phyloP scores from a whole-genome alignment of 2,888 invertebrate genomes.

The Liodrosophila aerea region DNA sequence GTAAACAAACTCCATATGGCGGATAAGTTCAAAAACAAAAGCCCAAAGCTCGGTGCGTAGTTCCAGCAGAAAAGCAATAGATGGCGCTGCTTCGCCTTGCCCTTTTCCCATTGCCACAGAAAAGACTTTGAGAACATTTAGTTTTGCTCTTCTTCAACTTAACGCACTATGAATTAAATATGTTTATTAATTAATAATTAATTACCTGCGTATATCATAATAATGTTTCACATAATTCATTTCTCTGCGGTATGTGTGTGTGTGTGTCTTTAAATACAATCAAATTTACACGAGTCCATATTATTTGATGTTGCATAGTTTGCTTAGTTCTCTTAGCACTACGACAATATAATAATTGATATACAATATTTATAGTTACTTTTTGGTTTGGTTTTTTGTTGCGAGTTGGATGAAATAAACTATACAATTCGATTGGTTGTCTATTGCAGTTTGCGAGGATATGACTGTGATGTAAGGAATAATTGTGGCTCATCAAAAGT shows the following conservation, averaged over 20 bases:
- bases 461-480: conserved; percentile 11
- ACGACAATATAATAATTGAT: conserved; percentile 74
- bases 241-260: too few species aligned
- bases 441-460: conserved; percentile 40
- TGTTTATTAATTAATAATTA: conserved; percentile 64
- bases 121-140: conserved; percentile 5
- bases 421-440: conserved; percentile 31
- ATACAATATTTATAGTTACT: conserved; percentile 59
- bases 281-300: conserved; percentile 68
- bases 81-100: too few species aligned
- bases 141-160: conserved; percentile 72
- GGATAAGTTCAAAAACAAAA: too few species aligned
- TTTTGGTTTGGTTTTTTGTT: conserved; percentile 7
- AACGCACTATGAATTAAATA: conserved; percentile 72
- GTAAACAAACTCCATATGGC: too few species aligned
- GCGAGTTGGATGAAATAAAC: conserved; percentile 30
- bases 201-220: conserved; percentile 64
- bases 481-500: conserved; percentile 7
- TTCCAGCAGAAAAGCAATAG: too few species aligned
- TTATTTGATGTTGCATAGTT: conserved; percentile 17
- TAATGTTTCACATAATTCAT: conserved; percentile 69
- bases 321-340: conserved; percentile 53
- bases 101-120: too few species aligned
- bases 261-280: conserved; percentile 63
- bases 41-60: too few species aligned